phyloP scores from a whole-genome alignment of 2,797 vertebrate genomes.

The Pipistrellus kuhlii region DNA sequence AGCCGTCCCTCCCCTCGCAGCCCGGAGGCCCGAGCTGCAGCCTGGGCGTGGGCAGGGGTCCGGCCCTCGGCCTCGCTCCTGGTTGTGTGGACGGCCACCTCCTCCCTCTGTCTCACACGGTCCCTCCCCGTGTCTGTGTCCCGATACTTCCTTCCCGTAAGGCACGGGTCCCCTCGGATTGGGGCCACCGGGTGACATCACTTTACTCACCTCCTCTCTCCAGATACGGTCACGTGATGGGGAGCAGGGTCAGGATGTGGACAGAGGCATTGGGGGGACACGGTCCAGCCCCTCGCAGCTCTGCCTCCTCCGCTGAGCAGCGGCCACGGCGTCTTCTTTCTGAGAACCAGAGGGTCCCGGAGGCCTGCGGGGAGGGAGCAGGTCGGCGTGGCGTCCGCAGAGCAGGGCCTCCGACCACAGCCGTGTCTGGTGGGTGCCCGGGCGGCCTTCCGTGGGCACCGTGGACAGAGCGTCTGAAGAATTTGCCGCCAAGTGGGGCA shows the following conservation, averaged over 20 bases:
- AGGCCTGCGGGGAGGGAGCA: fast-evolving
- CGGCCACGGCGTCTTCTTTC: too few relatives aligned
- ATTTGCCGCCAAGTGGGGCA: background rate
- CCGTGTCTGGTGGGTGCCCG: too few relatives aligned
- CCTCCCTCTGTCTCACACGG: fast-evolving
- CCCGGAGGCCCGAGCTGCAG: background rate
- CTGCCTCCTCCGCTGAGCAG: background rate
- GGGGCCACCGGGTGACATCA: background rate
- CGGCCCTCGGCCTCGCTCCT: background rate
- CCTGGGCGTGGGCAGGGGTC: background rate
- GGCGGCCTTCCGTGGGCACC: background rate
- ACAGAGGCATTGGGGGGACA: too few relatives aligned
- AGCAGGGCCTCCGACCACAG: too few relatives aligned
- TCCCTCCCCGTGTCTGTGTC: background rate
- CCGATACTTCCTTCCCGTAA: background rate
- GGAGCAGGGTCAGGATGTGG: background rate
- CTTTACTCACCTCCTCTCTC: background rate
- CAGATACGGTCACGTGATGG: fast-evolving
- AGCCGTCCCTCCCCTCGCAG: too few relatives aligned
- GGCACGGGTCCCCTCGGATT: background rate
- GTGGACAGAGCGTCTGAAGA: background rate
- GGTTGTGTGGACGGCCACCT: fast-evolving
- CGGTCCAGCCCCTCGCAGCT: too few relatives aligned
- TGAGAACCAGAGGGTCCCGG: background rate
- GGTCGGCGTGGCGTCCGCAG: too few relatives aligned